A percentile compares a stretch with the other conserved stretches of the same genome.
Conservation (phyloP, 2,113 vertebrate species). For the Dipodomys spectabilis region DNA sequence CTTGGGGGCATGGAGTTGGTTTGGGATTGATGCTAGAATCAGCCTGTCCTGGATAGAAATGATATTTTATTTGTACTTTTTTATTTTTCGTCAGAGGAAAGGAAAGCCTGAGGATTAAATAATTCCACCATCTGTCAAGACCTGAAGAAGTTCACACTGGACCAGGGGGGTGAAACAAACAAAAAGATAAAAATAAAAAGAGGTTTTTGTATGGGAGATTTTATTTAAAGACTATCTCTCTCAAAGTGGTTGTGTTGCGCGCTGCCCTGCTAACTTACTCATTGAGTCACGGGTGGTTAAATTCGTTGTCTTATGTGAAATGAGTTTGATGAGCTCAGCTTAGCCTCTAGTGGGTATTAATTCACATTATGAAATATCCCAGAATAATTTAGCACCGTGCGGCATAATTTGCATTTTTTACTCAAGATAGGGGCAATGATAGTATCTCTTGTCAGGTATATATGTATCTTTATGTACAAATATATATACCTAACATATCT, state of each 20-base stretch:
- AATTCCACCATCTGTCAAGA: constrained; percentile 85
- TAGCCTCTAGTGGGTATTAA: constrained; percentile 88
- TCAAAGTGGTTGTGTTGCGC: constrained; percentile 79
- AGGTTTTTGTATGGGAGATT: constrained; percentile 81
- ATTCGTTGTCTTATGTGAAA: constrained; percentile 90
- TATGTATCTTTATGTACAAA: too few species aligned
- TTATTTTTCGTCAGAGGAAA: constrained; percentile 29
- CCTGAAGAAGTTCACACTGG: constrained; percentile 82
- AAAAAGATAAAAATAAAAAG: background rate
- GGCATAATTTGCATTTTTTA: constrained; percentile 84
- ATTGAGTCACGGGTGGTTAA: constrained; percentile 86
- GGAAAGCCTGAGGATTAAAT: constrained; percentile 82
- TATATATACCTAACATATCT: too few species aligned
- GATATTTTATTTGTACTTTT: constrained; percentile 78
- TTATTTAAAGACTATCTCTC: constrained; percentile 82
- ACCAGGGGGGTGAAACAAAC: background rate
- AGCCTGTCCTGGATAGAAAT: constrained; percentile 81
- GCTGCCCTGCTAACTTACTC: constrained; percentile 80
- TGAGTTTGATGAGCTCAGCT: constrained; percentile 90
- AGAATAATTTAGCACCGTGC: constrained; percentile 86
- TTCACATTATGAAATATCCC: constrained; percentile 87
- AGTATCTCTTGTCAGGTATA: constrained; percentile 54
- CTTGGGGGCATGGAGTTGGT: constrained; percentile 64
- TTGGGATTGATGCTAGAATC: constrained; percentile 73
- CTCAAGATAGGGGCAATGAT: constrained; percentile 79